Conservation (phyloP, 2,113 vertebrate species). For the Cyphomyrus discorhynchus region DNA sequence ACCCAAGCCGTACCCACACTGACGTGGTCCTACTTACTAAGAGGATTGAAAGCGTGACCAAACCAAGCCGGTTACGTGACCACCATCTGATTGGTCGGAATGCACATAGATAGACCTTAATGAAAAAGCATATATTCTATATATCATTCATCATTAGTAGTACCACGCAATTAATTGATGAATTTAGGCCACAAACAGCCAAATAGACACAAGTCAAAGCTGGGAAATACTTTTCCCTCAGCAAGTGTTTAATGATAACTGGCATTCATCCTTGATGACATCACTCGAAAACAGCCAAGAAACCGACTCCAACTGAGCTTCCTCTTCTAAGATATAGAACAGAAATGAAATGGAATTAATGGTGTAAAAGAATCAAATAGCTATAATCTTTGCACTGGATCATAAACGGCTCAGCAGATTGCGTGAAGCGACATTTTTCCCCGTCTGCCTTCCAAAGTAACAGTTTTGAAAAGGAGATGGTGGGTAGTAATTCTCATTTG, state of each 20-base stretch:
- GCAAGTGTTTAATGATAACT: not conserved
- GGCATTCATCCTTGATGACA: not conserved
- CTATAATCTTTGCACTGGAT: not conserved
- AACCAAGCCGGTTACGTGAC: no score
- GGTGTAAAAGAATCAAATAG: not conserved
- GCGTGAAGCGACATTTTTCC: not conserved
- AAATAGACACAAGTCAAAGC: not conserved
- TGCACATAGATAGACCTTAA: no score
- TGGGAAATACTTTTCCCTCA: not conserved
- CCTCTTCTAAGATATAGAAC: not conserved
- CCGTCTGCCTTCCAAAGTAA: not conserved
- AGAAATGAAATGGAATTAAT: constrained; percentile 8
- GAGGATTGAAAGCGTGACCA: no score
- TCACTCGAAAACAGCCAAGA: not conserved
- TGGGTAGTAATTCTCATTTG: not conserved
- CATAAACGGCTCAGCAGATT: not conserved
- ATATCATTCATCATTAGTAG: no score
- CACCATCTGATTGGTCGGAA: no score
- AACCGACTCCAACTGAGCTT: not conserved
- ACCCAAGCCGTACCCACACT: not conserved
- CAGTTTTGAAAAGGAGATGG: not conserved
- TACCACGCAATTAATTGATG: no score
- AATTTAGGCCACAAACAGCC: not conserved
- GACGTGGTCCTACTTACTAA: not conserved
- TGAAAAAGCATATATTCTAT: no score